These are phyloP conservation scores for Hypselothyrea guttata DNA, from an alignment of 2,888 invertebrate genomes.

Conservation along the genomic window DNA sequence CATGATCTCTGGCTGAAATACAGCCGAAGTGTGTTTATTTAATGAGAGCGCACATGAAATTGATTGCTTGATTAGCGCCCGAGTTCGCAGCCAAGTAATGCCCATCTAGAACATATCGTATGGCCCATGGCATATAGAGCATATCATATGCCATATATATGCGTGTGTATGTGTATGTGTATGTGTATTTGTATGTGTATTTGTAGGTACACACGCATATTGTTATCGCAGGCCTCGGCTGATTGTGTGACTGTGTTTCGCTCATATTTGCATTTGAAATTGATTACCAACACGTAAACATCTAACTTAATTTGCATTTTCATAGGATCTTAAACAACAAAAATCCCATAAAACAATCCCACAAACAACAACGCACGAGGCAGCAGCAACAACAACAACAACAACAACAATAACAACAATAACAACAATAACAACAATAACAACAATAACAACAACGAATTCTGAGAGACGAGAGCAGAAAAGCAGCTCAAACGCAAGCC, in stretches of 20 bases:
- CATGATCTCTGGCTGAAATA: too few species aligned
- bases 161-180: not conserved
- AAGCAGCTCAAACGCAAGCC: not conserved
- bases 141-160: not conserved
- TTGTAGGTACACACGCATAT: not conserved
- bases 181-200: not conserved
- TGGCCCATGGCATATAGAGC: not conserved
- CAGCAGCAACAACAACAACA: not conserved
- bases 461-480: slow-evolving; percentile 5
- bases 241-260: slow-evolving; percentile 1
- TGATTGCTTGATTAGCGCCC: not conserved
- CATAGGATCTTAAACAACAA: slow-evolving; percentile 45
- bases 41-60: not conserved
- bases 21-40: too few species aligned
- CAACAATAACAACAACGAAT: not conserved
- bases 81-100: too few species aligned
- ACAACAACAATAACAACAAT: not conserved
- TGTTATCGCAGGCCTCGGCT: not conserved
- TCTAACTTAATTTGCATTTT: slow-evolving; percentile 61
- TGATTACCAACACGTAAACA: slow-evolving; percentile 55
- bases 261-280: slow-evolving; percentile 24
- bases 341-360: slow-evolving; percentile 8
- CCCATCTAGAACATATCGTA: too few species aligned
- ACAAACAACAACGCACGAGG: slow-evolving; percentile 4
- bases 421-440: not conserved